Evolutionary conservation across 2,113 vertebrate genomes (phyloP), one percentile per base, ranked within the genome.

Genomic region (Calidris pygmaea): DNA sequence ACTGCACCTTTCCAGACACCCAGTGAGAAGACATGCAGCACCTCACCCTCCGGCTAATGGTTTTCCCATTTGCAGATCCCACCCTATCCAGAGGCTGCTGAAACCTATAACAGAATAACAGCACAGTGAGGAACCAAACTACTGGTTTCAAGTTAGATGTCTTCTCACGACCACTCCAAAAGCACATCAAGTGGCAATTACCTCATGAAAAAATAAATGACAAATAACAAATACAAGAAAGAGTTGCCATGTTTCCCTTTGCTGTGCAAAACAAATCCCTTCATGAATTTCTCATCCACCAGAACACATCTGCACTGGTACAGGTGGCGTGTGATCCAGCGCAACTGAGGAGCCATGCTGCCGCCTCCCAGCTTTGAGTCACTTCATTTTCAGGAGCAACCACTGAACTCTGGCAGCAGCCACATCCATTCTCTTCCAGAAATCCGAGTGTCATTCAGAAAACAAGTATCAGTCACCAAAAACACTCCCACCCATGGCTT

Each of bases 281-380:
- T 16, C 27, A 6, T 1, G 37, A 47, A 10, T 68, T 78, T 62
- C 78, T 72, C 81, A 65, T 34, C 48, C 56, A 41, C 15, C 52
- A 47, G 70, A 45, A 62, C 0, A 14, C 75, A 59, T 34, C 55
- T 27, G 68, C 65, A 5, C 23, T 32, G 60, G 12, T 7, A 32
- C 41, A 62, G 20, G 26, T 12, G 0, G 45, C 0, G 0, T 10
- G 41, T 7, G 85, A 63, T 18, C 41, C 60, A 47, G 65, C 6
- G 7, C 68, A 66, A 70, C n/a, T 5, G 6, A 56, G 34, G 34
- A 67, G 65, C 52, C 45, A 19, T 2, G 3, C 14, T 29, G 17
- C 55, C 1, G 1, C 41, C 37, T 90, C 63, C 20, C 10, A 55
- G 58, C 37, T 60, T 59, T 41, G 71, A 23, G 6, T 32, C 48